phyloP scores from a whole-genome alignment of 2,113 vertebrate genomes.

The Chlorodrepanis virens region DNA sequence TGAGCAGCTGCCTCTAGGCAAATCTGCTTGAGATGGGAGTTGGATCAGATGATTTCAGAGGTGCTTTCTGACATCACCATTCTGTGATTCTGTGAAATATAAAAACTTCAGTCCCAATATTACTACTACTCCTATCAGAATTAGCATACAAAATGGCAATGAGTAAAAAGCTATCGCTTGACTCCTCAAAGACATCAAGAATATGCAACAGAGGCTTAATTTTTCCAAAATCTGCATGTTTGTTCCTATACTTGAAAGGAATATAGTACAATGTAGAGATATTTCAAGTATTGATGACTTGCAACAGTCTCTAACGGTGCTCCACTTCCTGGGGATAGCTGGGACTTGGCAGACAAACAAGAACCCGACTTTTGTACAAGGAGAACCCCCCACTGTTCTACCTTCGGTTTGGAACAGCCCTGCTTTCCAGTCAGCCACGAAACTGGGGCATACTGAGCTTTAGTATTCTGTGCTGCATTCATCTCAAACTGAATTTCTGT shows the following conservation, averaged over 20 bases:
- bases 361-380: not conserved
- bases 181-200: not conserved
- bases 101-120: not conserved
- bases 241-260: not conserved
- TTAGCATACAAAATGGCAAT: not conserved
- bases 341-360: not conserved
- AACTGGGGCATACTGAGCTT: not conserved
- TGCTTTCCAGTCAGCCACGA: not conserved
- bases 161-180: not conserved
- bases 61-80: not conserved
- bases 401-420: not conserved
- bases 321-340: not conserved
- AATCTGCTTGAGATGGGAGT: not conserved
- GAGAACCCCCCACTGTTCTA: not conserved
- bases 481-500: not conserved
- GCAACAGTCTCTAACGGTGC: not conserved
- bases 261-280: not conserved
- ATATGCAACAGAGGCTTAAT: not conserved
- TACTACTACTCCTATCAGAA: not conserved
- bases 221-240: not conserved
- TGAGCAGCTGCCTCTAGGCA: fast-evolving
- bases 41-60: not conserved
- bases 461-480: not conserved
- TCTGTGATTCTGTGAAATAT: not conserved
- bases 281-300: not conserved